Base-by-base conservation (phyloP, 2,888 invertebrate species). In the Deilephila porcellus region DNA sequence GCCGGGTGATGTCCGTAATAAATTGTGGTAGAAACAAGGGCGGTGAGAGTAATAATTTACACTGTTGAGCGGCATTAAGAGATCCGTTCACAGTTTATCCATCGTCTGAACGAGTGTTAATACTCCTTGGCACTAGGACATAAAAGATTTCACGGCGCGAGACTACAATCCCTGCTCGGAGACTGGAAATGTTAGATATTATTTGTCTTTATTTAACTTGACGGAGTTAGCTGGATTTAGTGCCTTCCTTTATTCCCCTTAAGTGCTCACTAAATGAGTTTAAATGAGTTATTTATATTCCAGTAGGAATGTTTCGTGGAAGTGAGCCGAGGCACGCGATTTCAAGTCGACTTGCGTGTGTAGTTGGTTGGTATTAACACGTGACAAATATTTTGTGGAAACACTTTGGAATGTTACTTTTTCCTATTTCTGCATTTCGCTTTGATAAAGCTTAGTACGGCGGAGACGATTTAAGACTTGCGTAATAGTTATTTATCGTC, bases 21-120 rank as follows among this genome's bases (percentile, higher is more conserved):
- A 88, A 90, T 90, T 84, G 82, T 79, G 80, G 80, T 78, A 76
- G 78, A 81, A 87, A 86, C 83, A 85, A 81, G 81, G 83, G 86
- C 86, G 85, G 76, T 79, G 83, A 87, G 87, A 84, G 86, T 80
- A 82, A 90, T 91, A 90, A 90, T 85, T 91, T 86, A 90, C 83
- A 80, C 76, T 81, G 79, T 82, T 85, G 82, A 87, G 84, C 84
- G 84, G 85, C 84, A 84, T 88, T 89, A 88, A 88, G 88, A 84
- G 86, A 85, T 86, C 83, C 83, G 81, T 83, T 85, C 83, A 80
- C 84, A 83, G 85, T 86, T 85, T 87, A 87, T 86, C 84, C 84
- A 81, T 80, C 79, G 77, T 81, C 80, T 81, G 78, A 80, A 81
- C 77, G 77, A 81, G 81, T 82, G 83, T 81, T 86, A 84, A 85